Conservation (phyloP, 2,888 invertebrate genomes). For the Coleophora deauratella region DNA sequence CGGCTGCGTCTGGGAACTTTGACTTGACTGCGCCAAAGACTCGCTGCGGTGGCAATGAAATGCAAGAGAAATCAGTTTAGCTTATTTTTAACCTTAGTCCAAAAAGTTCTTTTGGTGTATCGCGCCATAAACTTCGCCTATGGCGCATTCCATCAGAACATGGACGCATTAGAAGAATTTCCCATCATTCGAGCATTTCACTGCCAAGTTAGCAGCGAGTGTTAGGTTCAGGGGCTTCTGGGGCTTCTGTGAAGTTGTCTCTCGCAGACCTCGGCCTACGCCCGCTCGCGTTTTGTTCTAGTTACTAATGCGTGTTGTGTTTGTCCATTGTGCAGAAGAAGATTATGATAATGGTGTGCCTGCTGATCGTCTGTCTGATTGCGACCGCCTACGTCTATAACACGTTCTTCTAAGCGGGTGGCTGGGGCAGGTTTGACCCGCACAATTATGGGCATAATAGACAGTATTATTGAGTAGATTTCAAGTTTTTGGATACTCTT, state of each 20-base stretch:
- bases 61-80: too few relatives aligned
- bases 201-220: too few relatives aligned
- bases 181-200: too few relatives aligned
- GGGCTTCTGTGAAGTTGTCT: constrained; percentile 5
- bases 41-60: background rate
- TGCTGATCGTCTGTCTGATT: constrained; percentile 85
- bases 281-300: constrained; percentile 44
- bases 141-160: too few relatives aligned
- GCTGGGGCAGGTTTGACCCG: constrained; percentile 66
- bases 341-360: constrained; percentile 93
- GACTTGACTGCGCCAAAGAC: too few relatives aligned
- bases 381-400: constrained; percentile 71
- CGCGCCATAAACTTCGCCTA: too few relatives aligned
- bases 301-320: constrained; percentile 62
- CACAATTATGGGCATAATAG: constrained; percentile 33
- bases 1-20: constrained; percentile 13
- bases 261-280: constrained; percentile 17
- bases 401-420: constrained; percentile 66
- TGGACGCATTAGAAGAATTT: too few relatives aligned
- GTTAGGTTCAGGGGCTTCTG: too few relatives aligned
- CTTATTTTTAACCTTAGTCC: too few relatives aligned
- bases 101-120: too few relatives aligned
- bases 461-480: too few relatives aligned
- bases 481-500: too few relatives aligned
- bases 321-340: constrained; percentile 87